Conservation (phyloP, 2,888 invertebrate species). For the Pseudococcus jackbeardsleyi region DNA sequence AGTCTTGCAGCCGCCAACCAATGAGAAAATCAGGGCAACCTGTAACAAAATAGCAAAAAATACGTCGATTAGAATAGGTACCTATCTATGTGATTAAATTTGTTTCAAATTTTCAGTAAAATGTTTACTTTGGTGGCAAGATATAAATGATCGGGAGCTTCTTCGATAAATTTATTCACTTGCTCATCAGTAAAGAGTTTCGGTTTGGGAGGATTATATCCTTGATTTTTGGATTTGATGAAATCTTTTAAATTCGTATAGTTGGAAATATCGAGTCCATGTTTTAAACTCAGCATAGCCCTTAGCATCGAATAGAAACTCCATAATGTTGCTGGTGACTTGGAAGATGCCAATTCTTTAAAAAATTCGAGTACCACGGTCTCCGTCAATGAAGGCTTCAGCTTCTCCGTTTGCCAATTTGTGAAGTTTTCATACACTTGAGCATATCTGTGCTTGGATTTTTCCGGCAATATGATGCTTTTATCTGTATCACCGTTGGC, state of each 20-base stretch:
- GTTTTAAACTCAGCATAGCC: background rate
- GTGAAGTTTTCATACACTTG: background rate
- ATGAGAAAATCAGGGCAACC: conserved; percentile 10
- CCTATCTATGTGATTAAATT: background rate
- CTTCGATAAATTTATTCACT: background rate
- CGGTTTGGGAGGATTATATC: background rate
- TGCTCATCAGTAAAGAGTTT: background rate
- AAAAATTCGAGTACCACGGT: background rate
- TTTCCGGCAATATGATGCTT: background rate
- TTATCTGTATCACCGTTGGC: background rate
- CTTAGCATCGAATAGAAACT: background rate
- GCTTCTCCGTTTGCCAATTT: background rate
- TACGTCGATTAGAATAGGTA: background rate
- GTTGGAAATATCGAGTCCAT: background rate
- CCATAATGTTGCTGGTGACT: background rate
- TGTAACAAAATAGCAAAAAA: background rate
- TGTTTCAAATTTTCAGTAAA: background rate
- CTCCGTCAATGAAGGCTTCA: background rate
- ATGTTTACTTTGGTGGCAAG: background rate
- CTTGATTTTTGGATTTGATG: background rate
- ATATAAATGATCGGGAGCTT: background rate
- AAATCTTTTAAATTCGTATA: background rate
- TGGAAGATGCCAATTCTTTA: background rate
- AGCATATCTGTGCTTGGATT: background rate
- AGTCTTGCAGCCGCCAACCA: background rate